Percentiles rank a stretch among this genome's conserved stretches.
Conservation (phyloP, 2,113 vertebrate species). For the Meleagris gallopavo region DNA sequence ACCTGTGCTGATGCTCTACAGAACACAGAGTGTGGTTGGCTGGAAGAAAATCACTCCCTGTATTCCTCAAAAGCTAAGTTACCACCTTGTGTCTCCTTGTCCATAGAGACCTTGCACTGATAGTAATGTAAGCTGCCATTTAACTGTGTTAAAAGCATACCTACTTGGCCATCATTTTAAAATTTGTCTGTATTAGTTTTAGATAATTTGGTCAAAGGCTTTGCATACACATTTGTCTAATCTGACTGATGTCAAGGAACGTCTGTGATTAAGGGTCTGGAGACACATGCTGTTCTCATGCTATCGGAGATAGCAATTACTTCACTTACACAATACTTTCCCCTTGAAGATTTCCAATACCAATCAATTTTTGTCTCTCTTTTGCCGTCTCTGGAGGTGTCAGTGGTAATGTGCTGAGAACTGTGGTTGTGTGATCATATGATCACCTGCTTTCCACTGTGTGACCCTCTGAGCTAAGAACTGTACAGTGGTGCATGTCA, state of each 20-base stretch:
- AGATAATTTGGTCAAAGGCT: constrained; percentile 23
- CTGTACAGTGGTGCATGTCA: too few species aligned
- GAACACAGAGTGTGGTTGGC: neutral
- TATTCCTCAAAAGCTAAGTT: rapidly evolving
- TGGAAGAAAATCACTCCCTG: neutral
- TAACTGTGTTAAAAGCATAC: neutral
- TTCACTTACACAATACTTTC: neutral
- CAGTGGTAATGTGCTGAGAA: neutral
- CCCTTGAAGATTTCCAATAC: neutral
- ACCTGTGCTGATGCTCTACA: neutral
- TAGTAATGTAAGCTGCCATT: neutral
- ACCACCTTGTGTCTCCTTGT: neutral
- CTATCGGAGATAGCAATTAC: neutral
- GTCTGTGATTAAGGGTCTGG: neutral
- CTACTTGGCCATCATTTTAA: neutral
- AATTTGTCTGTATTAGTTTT: neutral
- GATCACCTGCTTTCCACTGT: neutral
- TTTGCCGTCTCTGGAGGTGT: neutral
- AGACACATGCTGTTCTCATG: neutral
- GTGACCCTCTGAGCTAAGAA: neutral
- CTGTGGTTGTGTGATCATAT: neutral
- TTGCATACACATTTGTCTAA: constrained; percentile 18
- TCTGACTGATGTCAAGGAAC: neutral
- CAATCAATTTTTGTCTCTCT: neutral
- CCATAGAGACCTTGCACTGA: rapidly evolving